Percentiles rank a stretch among this genome's conserved stretches.
Conservation (phyloP, 2,888 invertebrate species). For the Cristatella mucedo region DNA sequence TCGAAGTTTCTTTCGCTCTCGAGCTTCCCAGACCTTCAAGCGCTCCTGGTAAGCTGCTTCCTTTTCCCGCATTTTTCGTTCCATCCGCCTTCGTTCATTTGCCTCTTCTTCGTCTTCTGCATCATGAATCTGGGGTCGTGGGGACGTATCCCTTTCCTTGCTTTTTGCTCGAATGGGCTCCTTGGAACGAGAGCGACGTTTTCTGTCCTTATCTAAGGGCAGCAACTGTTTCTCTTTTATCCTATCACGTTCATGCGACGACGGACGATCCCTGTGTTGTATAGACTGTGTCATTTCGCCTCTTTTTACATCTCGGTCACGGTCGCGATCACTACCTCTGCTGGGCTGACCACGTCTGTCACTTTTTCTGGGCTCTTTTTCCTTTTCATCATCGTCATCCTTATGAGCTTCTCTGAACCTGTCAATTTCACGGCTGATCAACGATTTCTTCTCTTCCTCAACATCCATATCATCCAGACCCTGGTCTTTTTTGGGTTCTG, state of each 20-base stretch:
- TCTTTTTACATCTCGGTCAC: constrained; percentile 14
- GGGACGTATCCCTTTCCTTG: not conserved
- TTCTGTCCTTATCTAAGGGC: too few species aligned
- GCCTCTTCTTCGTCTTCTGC: constrained; percentile 67
- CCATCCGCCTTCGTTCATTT: constrained; percentile 70
- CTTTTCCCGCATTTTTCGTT: constrained; percentile 79
- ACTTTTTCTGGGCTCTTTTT: constrained; percentile 12
- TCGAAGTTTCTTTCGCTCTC: constrained; percentile 46
- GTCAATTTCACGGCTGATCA: constrained; percentile 90
- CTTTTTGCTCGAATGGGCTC: not conserved
- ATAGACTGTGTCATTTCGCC: constrained; percentile 14
- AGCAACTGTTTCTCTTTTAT: too few species aligned
- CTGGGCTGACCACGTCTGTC: constrained; percentile 45
- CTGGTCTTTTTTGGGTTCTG: too few species aligned
- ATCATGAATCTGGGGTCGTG: too few species aligned
- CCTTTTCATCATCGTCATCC: constrained; percentile 57
- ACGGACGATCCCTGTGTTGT: constrained; percentile 2
- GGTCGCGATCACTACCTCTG: constrained; percentile 26
- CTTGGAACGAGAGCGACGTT: constrained; percentile 4
- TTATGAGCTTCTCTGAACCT: constrained; percentile 93
- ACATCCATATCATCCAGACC: constrained; percentile 50
- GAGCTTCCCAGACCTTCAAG: constrained; percentile 36
- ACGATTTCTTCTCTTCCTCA: constrained; percentile 86
- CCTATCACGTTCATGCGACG: too few species aligned
- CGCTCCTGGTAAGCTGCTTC: constrained; percentile 90